phyloP scores from a whole-genome alignment of 92 coral and sea anemone genomes.

The Siderastrea radians region DNA sequence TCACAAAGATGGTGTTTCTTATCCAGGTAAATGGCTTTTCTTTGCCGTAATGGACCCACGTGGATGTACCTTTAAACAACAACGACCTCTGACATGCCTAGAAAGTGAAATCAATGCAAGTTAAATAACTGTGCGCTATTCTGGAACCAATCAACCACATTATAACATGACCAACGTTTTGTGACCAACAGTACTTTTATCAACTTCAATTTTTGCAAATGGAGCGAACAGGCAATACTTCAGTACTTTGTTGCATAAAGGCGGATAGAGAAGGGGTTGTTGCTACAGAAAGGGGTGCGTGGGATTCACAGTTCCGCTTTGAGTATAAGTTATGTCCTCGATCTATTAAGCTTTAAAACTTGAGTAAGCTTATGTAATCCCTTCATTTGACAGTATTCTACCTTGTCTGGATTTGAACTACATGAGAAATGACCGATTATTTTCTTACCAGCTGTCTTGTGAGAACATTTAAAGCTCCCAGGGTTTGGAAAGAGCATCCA shows the following conservation, averaged over 20 bases:
- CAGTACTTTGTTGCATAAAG: no score
- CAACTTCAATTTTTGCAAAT: no score
- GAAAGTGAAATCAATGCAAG: neutral
- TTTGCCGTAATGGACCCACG: slow-evolving; percentile 5
- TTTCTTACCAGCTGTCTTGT: slow-evolving; percentile 37
- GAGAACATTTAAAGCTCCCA: slow-evolving; percentile 8
- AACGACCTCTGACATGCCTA: slow-evolving; percentile 7
- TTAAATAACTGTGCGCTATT: no score
- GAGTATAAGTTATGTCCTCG: neutral
- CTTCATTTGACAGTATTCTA: no score
- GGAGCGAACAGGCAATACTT: no score
- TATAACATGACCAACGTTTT: no score
- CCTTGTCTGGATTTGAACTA: no score
- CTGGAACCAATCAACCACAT: no score
- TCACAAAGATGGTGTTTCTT: neutral
- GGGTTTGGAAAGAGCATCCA: slow-evolving; percentile 28
- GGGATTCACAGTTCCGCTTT: neutral
- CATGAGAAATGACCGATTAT: neutral
- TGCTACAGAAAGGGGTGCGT: no score
- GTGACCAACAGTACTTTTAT: no score
- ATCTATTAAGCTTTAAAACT: neutral
- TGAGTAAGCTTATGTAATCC: slow-evolving; percentile 14
- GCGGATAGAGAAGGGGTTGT: no score
- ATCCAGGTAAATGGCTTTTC: slow-evolving; percentile 13
- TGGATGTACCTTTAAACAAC: neutral